Base-by-base conservation (phyloP, 2,113 vertebrate genomes). In the Craseonycteris thonglongyai region DNA sequence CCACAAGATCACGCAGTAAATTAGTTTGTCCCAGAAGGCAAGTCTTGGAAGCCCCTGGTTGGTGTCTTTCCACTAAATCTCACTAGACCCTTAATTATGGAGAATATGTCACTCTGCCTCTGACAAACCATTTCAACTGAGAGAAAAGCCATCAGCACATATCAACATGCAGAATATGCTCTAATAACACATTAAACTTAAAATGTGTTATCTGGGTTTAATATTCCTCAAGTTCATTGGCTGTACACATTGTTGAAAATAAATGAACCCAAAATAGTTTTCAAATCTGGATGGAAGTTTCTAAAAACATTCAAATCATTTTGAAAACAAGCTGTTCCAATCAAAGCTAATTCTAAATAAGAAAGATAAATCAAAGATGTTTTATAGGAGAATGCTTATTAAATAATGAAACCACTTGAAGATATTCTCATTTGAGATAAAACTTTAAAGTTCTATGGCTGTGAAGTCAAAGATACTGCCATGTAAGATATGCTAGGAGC, bases 321-420 rank as follows among this genome's bases (percentile, higher is more conserved):
- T 28, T 63, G 87, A 95, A 95, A 78, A 90, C 51, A 85, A 2
- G n/a, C 65, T 91, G 22, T 75, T 94, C 47, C 79, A 94, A 92
- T 94, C 61, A 91, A 82, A 88, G 65, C 49, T 80, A 95, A 94
- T 79, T 83, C 88, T 47, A 94, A 96, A 88, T 40, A 92, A 82
- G n/a, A n/a, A n/a, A n/a, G n/a, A n/a, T 76, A 92, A 95, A 95
- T 93, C 90, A 92, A 96, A 91, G 74, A 81, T 90, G 72, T 85
- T 93, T 92, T 90, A 30, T 40, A 79, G 75, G 40, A 90, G 90
- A 96, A 88, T 54, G 63, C 56, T 83, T 71, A 84, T 35, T 61
- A 90, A 90, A 78, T 30, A 78, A 95, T 42, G 24, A 54, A 78
- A 49, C n/a, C 42, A 35, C 38, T 4, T 33, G 56, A 91, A 90